phyloP scores from a whole-genome alignment of 2,888 invertebrate species.

The Diploptera punctata region DNA sequence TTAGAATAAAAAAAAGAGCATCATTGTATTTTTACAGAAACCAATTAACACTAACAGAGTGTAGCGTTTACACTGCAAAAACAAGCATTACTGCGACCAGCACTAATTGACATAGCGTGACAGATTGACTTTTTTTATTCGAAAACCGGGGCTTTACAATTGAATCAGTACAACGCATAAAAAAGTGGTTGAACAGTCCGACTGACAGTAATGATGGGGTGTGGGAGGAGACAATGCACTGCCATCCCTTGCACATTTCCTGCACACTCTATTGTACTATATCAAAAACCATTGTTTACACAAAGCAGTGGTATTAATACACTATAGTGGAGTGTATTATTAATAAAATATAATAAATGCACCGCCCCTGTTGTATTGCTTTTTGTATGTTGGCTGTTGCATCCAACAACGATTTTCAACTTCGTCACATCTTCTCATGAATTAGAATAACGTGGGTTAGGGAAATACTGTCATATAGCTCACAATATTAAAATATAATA shows the following conservation, averaged over 20 bases:
- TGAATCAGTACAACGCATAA: not conserved
- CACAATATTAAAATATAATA: too few relatives aligned
- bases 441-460: too few relatives aligned
- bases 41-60: too few relatives aligned
- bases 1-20: too few relatives aligned
- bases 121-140: conserved; percentile 1
- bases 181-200: not conserved
- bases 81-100: too few relatives aligned
- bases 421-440: too few relatives aligned
- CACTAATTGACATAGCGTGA: not conserved
- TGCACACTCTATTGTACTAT: conserved; percentile 10
- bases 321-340: not conserved
- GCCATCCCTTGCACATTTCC: not conserved
- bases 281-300: conserved; percentile 28
- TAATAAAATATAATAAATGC: conserved; percentile 1
- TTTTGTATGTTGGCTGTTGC: not conserved
- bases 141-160: not conserved
- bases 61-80: too few relatives aligned
- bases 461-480: too few relatives aligned
- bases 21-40: too few relatives aligned
- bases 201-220: conserved; percentile 19
- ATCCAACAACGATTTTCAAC: not conserved
- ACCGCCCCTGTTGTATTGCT: not conserved
- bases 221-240: not conserved
- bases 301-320: conserved; percentile 1